phyloP scores from a whole-genome alignment of 35 echinoderm and acorn worm genomes.

The Amphiura filiformis region DNA sequence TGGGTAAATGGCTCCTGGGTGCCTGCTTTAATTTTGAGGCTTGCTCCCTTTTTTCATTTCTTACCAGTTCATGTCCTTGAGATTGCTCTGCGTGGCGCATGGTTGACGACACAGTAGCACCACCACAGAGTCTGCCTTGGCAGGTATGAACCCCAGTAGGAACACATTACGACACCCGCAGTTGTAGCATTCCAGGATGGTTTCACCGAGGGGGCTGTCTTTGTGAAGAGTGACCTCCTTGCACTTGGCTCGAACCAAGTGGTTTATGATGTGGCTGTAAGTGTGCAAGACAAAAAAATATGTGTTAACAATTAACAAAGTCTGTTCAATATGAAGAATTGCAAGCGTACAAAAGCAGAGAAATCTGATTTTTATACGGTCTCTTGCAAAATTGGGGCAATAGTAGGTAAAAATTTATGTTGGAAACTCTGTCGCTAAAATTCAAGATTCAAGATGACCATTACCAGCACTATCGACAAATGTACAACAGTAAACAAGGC shows the following conservation, averaged over 20 bases:
- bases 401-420: too few relatives aligned
- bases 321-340: too few relatives aligned
- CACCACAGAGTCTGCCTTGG: constrained; percentile 94
- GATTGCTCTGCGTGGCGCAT: constrained; percentile 95
- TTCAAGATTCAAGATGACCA: too few relatives aligned
- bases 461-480: too few relatives aligned
- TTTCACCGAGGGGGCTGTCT: constrained; percentile 94
- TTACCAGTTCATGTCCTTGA: constrained; percentile 99
- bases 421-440: too few relatives aligned
- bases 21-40: too few relatives aligned
- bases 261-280: constrained; percentile 89
- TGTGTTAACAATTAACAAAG: background rate
- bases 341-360: constrained; percentile 4
- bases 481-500: too few relatives aligned
- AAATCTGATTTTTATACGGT: background rate
- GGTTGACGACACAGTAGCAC: constrained; percentile 93
- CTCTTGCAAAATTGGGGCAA: too few relatives aligned
- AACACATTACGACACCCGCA: constrained; percentile 96
- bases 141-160: constrained; percentile 94
- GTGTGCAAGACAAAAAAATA: background rate
- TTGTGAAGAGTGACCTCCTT: constrained; percentile 96
- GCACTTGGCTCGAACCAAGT: constrained; percentile 89
- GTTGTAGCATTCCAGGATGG: constrained; percentile 96
- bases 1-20: too few relatives aligned
- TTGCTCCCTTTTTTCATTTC: too few relatives aligned